Base-by-base conservation (phyloP, 2,888 invertebrate genomes). In the Lasius fuliginosus region DNA sequence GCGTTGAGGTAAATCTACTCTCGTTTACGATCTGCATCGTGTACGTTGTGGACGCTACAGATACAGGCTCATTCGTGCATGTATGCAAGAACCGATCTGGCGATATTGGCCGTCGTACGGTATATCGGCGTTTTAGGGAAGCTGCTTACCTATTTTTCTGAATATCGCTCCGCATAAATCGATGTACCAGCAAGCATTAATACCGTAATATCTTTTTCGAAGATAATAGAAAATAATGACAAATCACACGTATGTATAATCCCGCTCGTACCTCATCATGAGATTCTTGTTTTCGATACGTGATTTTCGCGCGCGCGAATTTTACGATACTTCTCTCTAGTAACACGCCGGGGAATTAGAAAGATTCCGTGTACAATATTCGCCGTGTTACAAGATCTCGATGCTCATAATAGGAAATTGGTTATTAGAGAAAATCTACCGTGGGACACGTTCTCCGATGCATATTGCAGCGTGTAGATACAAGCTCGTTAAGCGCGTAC, bases 391-490 rank as follows among this genome's bases (percentile, higher is more conserved):
- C 60, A n/a, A 12, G 23, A 81, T 60, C 73, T 71, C 27, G 58
- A 27, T 62, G 79, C 69, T 73, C 49, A 49, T 60, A 46, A 71
- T 73, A n/a, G 60, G 60, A 81, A 36, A 81, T 81, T 81, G 60
- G 79, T 73, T 81, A 73, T 81, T 81, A 81, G 73, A 81, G 73
- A 81, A 81, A 81, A 81, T 71, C 79, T 42, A 46, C 58, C 46
- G 58, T 36, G 60, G 49, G 79, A 81, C 73, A 81, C 79, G 73
- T 79, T 79, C 79, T n/a, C 23, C 53, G 79, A 33, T 60, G 36
- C 23, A 71, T 73, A 42, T 79, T 71, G 49, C 46, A 73, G 73
- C 46, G 27, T 46, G 73, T 36, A 73, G 79, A 60, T 81, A 62
- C 60, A 60, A 73, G 27, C 73, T 60, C 73, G 73, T 81, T 81